Evolutionary conservation across 2,888 invertebrate species (phyloP).

Genomic region (Trichopoda pennipes): DNA sequence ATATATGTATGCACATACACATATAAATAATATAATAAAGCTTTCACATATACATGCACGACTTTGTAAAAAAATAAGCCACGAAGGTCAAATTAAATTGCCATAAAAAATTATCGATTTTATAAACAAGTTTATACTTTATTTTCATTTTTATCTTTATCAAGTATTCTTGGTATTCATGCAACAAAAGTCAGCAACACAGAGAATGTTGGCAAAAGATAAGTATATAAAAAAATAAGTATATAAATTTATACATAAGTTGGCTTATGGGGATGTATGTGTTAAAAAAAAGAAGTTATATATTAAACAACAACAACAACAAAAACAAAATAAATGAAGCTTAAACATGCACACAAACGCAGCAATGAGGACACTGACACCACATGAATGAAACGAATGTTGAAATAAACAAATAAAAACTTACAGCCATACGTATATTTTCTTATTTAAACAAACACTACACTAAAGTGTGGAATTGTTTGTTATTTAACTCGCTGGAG

Average conservation of each 20-base stretch:
- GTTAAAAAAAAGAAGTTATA: constrained; percentile 1
- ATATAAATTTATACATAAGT: constrained; percentile 2
- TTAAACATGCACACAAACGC: constrained; percentile 11
- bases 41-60: background rate
- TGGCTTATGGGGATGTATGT: background rate
- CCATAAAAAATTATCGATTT: constrained; percentile 80
- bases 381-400: constrained; percentile 59
- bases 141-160: constrained; percentile 1
- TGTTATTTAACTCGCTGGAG: background rate
- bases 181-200: constrained; percentile 68
- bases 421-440: background rate
- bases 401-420: constrained; percentile 29
- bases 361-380: constrained; percentile 70
- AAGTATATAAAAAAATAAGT: constrained; percentile 37
- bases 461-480: background rate
- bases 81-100: constrained; percentile 80
- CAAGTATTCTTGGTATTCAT: constrained; percentile 32
- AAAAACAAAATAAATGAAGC: background rate
- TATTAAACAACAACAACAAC: constrained; percentile 12
- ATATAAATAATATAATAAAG: background rate
- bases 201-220: constrained; percentile 38
- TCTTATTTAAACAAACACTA: background rate
- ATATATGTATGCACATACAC: background rate
- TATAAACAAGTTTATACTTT: constrained; percentile 56
- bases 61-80: constrained; percentile 70